phyloP scores from a whole-genome alignment of 2,888 invertebrate genomes.

The Agriopis leucophaearia region DNA sequence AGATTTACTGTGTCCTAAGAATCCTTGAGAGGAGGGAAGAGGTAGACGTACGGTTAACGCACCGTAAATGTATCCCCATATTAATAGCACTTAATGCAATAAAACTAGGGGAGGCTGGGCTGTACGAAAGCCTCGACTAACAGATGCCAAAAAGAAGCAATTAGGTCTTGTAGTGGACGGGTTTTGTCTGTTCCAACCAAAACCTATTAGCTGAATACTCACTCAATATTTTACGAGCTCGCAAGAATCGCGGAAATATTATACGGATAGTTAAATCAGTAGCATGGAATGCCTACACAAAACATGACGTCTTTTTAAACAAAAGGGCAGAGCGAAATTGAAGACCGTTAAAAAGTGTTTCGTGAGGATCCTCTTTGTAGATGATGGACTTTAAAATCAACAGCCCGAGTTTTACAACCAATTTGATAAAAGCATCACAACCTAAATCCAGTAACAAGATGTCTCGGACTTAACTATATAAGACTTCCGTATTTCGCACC shows the following conservation, averaged over 20 bases:
- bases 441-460: conserved; percentile 38
- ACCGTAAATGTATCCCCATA: conserved; percentile 53
- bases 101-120: conserved; percentile 53
- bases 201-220: conserved; percentile 39
- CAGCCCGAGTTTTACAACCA: conserved; percentile 24
- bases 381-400: conserved; percentile 23
- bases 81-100: conserved; percentile 54
- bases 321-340: neutral
- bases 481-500: conserved; percentile 29
- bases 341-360: neutral
- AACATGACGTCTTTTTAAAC: conserved; percentile 5
- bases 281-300: neutral
- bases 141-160: conserved; percentile 56
- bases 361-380: conserved; percentile 8
- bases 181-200: conserved; percentile 42
- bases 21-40: conserved; percentile 56
- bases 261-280: conserved; percentile 15
- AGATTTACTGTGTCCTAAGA: conserved; percentile 54
- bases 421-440: conserved; percentile 31
- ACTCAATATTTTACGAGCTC: conserved; percentile 36
- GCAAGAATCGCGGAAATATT: conserved; percentile 7
- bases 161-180: conserved; percentile 44
- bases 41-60: conserved; percentile 62
- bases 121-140: conserved; percentile 52
- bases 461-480: conserved; percentile 30